These are phyloP conservation scores for Polyergus mexicanus DNA, from an alignment of 1,140 invertebrate genomes.

Conservation along the genomic window DNA sequence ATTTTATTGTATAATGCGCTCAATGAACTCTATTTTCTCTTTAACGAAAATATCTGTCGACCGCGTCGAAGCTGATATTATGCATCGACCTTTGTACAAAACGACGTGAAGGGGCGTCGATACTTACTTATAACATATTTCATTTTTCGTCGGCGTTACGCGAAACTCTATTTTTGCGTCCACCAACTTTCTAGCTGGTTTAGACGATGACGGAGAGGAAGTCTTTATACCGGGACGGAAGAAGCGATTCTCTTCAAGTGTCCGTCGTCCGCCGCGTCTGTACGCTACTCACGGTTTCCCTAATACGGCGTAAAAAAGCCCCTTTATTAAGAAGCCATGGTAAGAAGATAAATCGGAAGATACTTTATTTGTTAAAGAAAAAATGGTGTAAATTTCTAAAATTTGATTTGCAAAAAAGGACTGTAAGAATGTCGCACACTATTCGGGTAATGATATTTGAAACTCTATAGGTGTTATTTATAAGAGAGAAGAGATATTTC, in stretches of 20 bases:
- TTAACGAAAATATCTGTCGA: background rate
- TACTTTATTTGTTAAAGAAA: background rate
- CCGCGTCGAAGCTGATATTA: slow-evolving; percentile 38
- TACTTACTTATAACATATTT: slow-evolving; percentile 84
- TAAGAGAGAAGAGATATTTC: slow-evolving; percentile 2
- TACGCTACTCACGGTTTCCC: background rate
- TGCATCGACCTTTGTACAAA: slow-evolving; percentile 49
- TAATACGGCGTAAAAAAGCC: slow-evolving; percentile 65
- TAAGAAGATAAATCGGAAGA: slow-evolving; percentile 66
- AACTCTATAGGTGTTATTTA: background rate
- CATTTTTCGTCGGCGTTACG: slow-evolving; percentile 81
- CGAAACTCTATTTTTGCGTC: slow-evolving; percentile 79
- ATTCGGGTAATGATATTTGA: slow-evolving; percentile 3
- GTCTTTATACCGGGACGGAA: slow-evolving; percentile 81
- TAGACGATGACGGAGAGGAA: slow-evolving; percentile 68
- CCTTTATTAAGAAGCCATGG: slow-evolving; percentile 72
- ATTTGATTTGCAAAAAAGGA: background rate
- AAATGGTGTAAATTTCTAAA: background rate
- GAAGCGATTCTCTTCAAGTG: slow-evolving; percentile 79
- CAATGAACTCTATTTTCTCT: background rate
- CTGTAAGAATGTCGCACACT: background rate
- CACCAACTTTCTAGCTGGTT: slow-evolving; percentile 83
- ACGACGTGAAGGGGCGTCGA: slow-evolving; percentile 42
- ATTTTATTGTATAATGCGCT: background rate
- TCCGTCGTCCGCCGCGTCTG: slow-evolving; percentile 67